Conservation (phyloP, 2,888 invertebrate species). For the Heteromyza rotundicornis region DNA sequence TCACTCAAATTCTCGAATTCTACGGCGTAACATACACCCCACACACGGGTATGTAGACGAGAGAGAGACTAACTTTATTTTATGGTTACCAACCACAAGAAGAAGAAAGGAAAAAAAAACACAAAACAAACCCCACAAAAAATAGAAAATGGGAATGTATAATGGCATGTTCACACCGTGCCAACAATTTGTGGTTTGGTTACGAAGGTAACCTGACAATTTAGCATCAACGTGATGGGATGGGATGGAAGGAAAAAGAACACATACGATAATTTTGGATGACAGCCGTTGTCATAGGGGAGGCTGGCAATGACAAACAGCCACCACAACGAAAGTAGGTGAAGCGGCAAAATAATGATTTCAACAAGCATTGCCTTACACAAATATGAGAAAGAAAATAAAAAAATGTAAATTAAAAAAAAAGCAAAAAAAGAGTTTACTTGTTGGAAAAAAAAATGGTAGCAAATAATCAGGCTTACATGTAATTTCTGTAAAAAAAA, state of each 20-base stretch:
- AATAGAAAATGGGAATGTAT: neutral
- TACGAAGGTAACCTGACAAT: neutral
- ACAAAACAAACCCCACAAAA: neutral
- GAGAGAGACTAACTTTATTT: neutral
- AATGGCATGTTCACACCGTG: neutral
- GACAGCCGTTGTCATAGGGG: neutral
- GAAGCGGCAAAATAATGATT: neutral
- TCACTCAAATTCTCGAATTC: neutral
- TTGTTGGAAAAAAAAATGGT: neutral
- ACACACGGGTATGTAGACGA: neutral
- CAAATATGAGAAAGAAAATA: neutral
- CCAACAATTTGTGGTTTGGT: neutral
- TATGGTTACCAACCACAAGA: too few species aligned
- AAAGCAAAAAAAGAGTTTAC: too few species aligned
- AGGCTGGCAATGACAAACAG: neutral
- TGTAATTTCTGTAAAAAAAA: neutral
- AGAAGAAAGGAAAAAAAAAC: too few species aligned
- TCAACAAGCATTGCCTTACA: neutral
- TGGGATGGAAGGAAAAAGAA: neutral
- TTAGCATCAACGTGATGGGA: neutral
- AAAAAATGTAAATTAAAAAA: too few species aligned
- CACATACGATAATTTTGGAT: neutral
- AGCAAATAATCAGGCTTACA: neutral
- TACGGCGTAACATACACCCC: neutral
- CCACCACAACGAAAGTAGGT: neutral